phyloP scores from a whole-genome alignment of 2,113 vertebrate species.

The Nerophis ophidion region DNA sequence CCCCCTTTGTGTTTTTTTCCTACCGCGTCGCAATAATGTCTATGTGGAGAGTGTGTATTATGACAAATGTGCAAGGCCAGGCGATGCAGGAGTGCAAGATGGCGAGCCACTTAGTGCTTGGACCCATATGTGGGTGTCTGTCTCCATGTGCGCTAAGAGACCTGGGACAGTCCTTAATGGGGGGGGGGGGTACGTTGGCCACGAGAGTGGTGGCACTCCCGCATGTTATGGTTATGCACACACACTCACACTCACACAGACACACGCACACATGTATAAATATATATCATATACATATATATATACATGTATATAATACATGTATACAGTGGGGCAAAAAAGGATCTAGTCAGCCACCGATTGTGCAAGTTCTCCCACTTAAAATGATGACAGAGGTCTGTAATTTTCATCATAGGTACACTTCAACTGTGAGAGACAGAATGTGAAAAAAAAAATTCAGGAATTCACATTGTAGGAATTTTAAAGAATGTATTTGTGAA shows the following conservation, averaged over 20 bases:
- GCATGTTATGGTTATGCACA: conserved; percentile 3
- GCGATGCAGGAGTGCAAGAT: conserved; percentile 36
- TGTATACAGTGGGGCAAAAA: too few relatives aligned
- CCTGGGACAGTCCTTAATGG: conserved; percentile 43
- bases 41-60: conserved; percentile 5
- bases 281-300: too few relatives aligned
- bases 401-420: too few relatives aligned
- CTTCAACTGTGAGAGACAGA: too few relatives aligned
- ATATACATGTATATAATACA: too few relatives aligned
- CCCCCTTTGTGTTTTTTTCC: conserved; percentile 13
- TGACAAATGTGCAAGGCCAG: neutral
- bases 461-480: too few relatives aligned
- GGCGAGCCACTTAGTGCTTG: conserved; percentile 45
- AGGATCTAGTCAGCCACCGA: too few relatives aligned
- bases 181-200: conserved; percentile 29
- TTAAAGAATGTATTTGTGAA: too few relatives aligned
- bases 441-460: too few relatives aligned
- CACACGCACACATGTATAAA: conserved; percentile 13
- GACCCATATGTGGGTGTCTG: conserved; percentile 20
- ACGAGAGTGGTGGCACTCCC: conserved; percentile 28
- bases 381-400: too few relatives aligned
- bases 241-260: conserved; percentile 17
- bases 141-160: conserved; percentile 24
- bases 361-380: too few relatives aligned
- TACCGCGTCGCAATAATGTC: conserved; percentile 1